Evolutionary conservation across 2,113 vertebrate species (phyloP), one percentile per base, ranked within the genome.

Genomic region (Camarhynchus parvulus): DNA sequence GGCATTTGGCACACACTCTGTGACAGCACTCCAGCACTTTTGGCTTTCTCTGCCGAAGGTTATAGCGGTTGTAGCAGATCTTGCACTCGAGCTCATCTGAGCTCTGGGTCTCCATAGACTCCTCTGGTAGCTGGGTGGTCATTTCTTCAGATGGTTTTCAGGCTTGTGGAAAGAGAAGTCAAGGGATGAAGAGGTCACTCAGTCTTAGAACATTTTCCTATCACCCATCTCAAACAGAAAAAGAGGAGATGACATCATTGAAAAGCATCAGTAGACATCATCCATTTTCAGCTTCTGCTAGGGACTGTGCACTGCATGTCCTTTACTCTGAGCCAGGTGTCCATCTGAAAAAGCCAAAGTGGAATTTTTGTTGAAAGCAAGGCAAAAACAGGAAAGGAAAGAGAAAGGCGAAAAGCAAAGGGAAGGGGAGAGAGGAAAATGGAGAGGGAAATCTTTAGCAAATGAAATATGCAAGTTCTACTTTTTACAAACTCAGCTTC

Each of bases 11-110:
- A 84, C 99, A 99, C 22, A 99, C 98, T 35, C 98, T 97, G 95
- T 99, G 99, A 93, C 98, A 98, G 35, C 99, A 99, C 84, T 98
- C 98, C 27, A 99, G 98, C 82, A 99, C 98, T 89, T 99, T 99
- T 0, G 99, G 99, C 81, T 99, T 98, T 49, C 98, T 98, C 90
- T 98, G 98, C 5, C 97, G 96, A 83, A 99, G 95, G 94, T 98
- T 99, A 90, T 99, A 99, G 6, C 97, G 96, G 30, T 98, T 99
- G 95, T 99, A 99, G 81, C 99, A 99, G 95, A 99, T 99, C 96
- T 99, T 99, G 95, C 99, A 99, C 98, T 99, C 99, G 3, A 99
- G 97, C 88, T 99, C 99, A 5, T 99, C 99, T 0, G 98, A 84
- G 92, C 94, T 97, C 80, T 97, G 97, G 6, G 86, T 82, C 79